These are phyloP conservation scores for Eupsilia transversa DNA, from an alignment of 2,888 invertebrate genomes.

Conservation along the genomic window DNA sequence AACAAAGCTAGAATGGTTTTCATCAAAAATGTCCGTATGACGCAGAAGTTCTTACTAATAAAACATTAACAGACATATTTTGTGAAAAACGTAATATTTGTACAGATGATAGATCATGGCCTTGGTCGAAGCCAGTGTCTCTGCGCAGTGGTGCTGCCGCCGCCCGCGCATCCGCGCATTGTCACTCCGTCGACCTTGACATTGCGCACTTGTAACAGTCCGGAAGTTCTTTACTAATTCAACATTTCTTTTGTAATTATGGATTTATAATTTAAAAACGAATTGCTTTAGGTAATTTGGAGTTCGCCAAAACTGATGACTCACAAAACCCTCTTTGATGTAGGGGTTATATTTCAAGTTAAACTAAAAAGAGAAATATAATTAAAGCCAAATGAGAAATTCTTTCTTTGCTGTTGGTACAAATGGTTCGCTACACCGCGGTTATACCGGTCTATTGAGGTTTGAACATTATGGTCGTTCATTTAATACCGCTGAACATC, in stretches of 20 bases:
- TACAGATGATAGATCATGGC: slow-evolving; percentile 53
- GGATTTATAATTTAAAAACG: slow-evolving; percentile 25
- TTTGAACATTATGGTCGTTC: slow-evolving; percentile 14
- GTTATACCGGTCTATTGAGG: not conserved
- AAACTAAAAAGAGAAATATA: slow-evolving; percentile 9
- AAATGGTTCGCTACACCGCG: slow-evolving; percentile 16
- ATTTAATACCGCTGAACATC: slow-evolving; percentile 26
- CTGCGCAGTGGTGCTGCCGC: slow-evolving; percentile 17
- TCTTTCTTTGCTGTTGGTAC: slow-evolving; percentile 15
- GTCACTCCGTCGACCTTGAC: slow-evolving; percentile 52
- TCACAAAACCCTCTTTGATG: slow-evolving; percentile 12
- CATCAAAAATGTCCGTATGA: not conserved
- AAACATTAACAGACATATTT: slow-evolving; percentile 20
- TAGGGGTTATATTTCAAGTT: not conserved
- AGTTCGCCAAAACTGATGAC: slow-evolving; percentile 29
- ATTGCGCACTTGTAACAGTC: slow-evolving; percentile 53
- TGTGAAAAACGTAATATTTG: slow-evolving; percentile 46
- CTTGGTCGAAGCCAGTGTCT: slow-evolving; percentile 47
- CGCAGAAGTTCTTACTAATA: slow-evolving; percentile 6
- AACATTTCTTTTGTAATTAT: slow-evolving; percentile 33
- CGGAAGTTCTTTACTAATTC: slow-evolving; percentile 41
- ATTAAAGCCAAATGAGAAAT: slow-evolving; percentile 11
- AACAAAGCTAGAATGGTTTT: not conserved
- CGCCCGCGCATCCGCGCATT: slow-evolving; percentile 50
- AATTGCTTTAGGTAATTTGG: not conserved